These are phyloP conservation scores for Athalia circularis DNA, from an alignment of 2,888 invertebrate species.

Conservation along the genomic window DNA sequence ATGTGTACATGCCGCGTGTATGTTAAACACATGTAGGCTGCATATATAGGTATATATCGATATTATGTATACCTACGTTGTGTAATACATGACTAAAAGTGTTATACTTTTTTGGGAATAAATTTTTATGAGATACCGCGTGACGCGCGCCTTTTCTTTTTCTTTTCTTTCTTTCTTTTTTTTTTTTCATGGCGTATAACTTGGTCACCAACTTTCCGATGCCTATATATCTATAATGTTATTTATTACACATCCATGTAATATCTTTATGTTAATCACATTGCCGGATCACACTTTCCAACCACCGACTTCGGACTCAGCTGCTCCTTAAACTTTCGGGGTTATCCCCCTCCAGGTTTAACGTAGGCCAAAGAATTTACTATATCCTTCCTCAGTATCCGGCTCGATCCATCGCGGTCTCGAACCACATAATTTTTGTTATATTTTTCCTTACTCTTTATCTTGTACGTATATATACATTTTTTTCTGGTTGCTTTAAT, in stretches of 20 bases:
- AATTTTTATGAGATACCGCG: not conserved
- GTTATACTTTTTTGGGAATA: too few species aligned
- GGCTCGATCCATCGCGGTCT: too few species aligned
- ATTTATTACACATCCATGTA: too few species aligned
- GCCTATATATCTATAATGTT: too few species aligned
- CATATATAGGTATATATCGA: too few species aligned
- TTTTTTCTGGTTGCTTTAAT: not conserved
- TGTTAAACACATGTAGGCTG: too few species aligned
- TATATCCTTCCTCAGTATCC: too few species aligned
- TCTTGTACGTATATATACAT: not conserved
- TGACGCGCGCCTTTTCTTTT: not conserved
- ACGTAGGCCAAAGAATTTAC: not conserved
- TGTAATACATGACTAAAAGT: too few species aligned
- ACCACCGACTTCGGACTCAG: constrained; percentile 14
- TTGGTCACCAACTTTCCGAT: constrained; percentile 33
- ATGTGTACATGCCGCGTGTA: too few species aligned
- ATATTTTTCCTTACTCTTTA: too few species aligned
- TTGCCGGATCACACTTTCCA: constrained; percentile 21
- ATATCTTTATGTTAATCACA: constrained; percentile 39
- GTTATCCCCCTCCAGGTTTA: not conserved
- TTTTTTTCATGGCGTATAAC: not conserved
- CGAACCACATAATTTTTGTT: too few species aligned
- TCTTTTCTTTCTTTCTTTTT: not conserved
- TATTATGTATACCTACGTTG: too few species aligned
- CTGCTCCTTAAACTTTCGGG: not conserved